phyloP scores from a whole-genome alignment of 1,140 invertebrate species.

The Dolichoris vasculosae region DNA sequence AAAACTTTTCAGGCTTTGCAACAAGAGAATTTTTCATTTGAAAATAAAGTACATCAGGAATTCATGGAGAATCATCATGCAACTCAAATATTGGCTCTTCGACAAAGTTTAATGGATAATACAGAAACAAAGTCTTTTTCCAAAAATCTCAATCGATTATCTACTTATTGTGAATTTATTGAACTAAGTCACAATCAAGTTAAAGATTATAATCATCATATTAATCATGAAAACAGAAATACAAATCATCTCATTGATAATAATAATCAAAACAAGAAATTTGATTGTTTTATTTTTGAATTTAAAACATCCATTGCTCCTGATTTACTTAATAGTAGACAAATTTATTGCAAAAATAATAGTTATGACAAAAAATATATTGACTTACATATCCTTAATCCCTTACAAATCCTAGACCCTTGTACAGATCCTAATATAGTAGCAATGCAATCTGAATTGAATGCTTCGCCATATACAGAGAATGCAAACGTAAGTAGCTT shows the following conservation, averaged over 20 bases:
- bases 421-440: slow-evolving; percentile 65
- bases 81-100: background rate
- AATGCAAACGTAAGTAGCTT: slow-evolving; percentile 68
- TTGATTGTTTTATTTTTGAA: background rate
- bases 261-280: slow-evolving; percentile 4
- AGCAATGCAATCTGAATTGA: slow-evolving; percentile 65
- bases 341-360: slow-evolving; percentile 29
- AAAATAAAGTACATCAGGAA: slow-evolving; percentile 24
- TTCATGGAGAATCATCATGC: background rate
- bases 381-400: slow-evolving; percentile 28
- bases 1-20: slow-evolving; percentile 32
- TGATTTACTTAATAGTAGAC: background rate
- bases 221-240: background rate
- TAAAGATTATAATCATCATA: slow-evolving; percentile 36
- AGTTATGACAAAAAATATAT: slow-evolving; percentile 45
- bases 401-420: slow-evolving; percentile 51
- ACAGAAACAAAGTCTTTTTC: no score
- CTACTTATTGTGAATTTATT: slow-evolving; percentile 8
- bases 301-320: background rate
- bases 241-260: slow-evolving; percentile 28
- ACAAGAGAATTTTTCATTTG: slow-evolving; percentile 12
- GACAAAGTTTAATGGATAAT: background rate
- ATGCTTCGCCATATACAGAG: slow-evolving; percentile 56
- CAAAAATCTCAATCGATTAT: background rate
- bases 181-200: background rate